Conservation (phyloP, 2,113 vertebrate species). For the Smithornis capensis region DNA sequence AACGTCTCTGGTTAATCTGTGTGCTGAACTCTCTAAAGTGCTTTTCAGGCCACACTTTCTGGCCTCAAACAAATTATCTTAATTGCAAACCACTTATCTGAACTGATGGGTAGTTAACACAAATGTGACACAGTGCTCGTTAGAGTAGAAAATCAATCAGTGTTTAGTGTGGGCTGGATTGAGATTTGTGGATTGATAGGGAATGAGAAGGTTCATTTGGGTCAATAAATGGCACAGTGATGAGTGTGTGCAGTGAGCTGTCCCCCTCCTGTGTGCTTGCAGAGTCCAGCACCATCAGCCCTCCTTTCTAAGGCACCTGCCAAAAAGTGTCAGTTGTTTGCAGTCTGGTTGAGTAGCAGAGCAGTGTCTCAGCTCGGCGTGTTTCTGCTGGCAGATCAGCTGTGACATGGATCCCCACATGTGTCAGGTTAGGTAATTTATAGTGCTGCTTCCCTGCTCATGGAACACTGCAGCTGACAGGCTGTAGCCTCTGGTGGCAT, state of each 20-base stretch:
- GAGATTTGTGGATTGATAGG: background rate
- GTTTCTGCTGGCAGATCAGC: background rate
- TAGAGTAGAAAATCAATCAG: background rate
- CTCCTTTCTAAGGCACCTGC: background rate
- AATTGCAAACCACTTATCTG: slow-evolving; percentile 47
- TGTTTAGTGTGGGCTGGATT: background rate
- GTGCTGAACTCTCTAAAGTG: background rate
- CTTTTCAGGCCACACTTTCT: background rate
- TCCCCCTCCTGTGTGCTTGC: background rate
- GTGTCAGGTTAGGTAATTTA: background rate
- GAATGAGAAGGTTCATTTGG: background rate
- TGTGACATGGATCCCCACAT: background rate
- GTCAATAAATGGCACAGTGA: background rate
- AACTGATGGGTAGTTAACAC: slow-evolving; percentile 8
- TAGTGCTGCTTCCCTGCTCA: background rate
- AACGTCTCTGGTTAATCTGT: background rate
- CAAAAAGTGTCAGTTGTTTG: background rate
- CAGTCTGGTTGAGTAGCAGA: background rate
- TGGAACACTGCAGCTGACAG: background rate
- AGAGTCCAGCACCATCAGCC: background rate
- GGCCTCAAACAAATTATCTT: slow-evolving; percentile 4
- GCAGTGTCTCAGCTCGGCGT: background rate
- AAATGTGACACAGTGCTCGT: background rate
- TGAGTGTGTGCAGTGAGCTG: background rate
- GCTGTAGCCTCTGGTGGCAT: background rate